Evolutionary conservation across 2,797 vertebrate species (phyloP).

Genomic region (Coreius guichenoti): DNA sequence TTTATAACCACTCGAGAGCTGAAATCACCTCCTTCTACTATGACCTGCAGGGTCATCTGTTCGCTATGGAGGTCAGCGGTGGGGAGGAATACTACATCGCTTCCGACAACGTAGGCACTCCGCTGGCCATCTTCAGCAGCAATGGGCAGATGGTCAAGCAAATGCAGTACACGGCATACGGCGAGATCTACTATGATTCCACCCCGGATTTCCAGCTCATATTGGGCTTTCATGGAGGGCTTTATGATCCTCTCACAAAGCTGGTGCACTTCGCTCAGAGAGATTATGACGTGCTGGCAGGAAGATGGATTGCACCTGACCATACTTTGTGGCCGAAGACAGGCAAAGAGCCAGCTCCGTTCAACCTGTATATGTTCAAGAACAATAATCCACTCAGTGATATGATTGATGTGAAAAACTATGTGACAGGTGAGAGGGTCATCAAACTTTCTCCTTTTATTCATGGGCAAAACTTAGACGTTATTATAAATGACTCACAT

Average conservation of each 20-base stretch:
- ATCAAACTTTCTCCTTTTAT: background rate
- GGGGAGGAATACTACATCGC: constrained; percentile 89
- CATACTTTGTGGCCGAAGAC: constrained; percentile 87
- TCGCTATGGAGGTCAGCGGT: constrained; percentile 90
- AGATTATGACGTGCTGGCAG: constrained; percentile 88
- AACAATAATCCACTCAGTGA: constrained; percentile 91
- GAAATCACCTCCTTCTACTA: constrained; percentile 90
- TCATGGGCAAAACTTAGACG: background rate
- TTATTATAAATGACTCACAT: background rate
- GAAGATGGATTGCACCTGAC: constrained; percentile 89
- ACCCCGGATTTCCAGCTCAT: constrained; percentile 88
- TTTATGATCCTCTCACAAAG: constrained; percentile 89
- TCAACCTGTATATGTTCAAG: constrained; percentile 91
- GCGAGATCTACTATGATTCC: constrained; percentile 85
- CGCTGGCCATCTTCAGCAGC: constrained; percentile 88
- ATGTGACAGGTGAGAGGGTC: constrained; percentile 82
- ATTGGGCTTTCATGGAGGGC: constrained; percentile 89
- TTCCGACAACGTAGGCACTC: constrained; percentile 88
- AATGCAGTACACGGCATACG: constrained; percentile 77
- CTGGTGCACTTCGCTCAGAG: constrained; percentile 88
- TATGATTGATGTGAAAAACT: constrained; percentile 87
- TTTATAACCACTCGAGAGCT: constrained; percentile 88
- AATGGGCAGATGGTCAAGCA: constrained; percentile 89
- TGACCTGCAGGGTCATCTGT: constrained; percentile 89
- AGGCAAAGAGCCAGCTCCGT: constrained; percentile 84